Percentiles rank a stretch among this genome's conserved stretches.
Conservation (phyloP, 2,888 invertebrate genomes). For the Bombyx huttoni region DNA sequence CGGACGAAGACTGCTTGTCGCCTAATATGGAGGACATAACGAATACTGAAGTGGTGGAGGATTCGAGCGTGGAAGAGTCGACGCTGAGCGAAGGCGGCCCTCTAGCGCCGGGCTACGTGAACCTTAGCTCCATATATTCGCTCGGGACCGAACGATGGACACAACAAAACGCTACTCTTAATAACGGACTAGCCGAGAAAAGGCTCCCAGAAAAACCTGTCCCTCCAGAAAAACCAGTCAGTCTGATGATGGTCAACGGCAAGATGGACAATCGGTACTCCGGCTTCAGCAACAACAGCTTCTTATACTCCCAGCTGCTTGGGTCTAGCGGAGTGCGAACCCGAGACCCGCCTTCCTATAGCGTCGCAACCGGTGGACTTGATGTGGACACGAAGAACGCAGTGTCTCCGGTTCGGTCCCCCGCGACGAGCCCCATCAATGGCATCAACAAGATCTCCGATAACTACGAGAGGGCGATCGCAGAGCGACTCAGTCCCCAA, state of each 20-base stretch:
- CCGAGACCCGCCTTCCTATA: constrained; percentile 56
- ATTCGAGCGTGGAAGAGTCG: constrained; percentile 60
- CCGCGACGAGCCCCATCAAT: constrained; percentile 48
- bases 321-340: constrained; percentile 39
- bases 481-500: constrained; percentile 54
- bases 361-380: constrained; percentile 42
- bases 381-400: constrained; percentile 28
- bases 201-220: constrained; percentile 53
- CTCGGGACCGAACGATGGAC: constrained; percentile 48
- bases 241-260: constrained; percentile 62
- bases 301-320: constrained; percentile 55
- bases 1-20: constrained; percentile 77
- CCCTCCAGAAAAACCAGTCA: constrained; percentile 63
- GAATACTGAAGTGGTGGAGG: constrained; percentile 57
- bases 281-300: constrained; percentile 58
- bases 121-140: constrained; percentile 62
- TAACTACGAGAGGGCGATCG: constrained; percentile 60
- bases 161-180: constrained; percentile 15
- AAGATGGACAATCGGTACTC: constrained; percentile 56
- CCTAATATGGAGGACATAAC: constrained; percentile 77
- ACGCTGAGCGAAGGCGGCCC: constrained; percentile 41
- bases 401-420: constrained; percentile 38
- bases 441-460: constrained; percentile 64
- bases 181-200: constrained; percentile 41
- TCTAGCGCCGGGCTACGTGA: constrained; percentile 35